Conservation (phyloP, 64 coral and sea anemone genomes). For the Actinia equina region DNA sequence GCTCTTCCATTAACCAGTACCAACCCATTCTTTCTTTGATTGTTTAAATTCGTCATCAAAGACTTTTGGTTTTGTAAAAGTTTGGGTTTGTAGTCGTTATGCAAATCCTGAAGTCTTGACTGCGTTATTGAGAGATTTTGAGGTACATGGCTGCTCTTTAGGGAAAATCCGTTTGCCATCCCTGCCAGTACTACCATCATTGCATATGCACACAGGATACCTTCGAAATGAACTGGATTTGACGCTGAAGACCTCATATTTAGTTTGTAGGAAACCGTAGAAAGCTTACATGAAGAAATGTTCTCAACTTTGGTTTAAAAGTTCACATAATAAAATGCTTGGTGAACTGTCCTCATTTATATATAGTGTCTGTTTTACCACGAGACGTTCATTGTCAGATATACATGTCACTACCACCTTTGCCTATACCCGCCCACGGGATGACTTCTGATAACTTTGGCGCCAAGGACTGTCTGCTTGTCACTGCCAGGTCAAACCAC, state of each 20-base stretch:
- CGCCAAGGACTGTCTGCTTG: neutral
- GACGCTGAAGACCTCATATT: neutral
- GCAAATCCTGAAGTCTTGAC: neutral
- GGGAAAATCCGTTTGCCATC: neutral
- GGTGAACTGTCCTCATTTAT: neutral
- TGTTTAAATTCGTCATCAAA: neutral
- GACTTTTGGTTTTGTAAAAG: neutral
- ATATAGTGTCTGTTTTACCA: neutral
- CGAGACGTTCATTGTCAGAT: slow-evolving; percentile 1
- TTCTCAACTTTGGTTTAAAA: no score
- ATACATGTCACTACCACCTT: neutral
- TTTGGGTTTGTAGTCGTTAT: neutral
- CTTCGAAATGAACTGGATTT: neutral
- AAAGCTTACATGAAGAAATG: no score
- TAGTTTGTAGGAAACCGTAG: neutral
- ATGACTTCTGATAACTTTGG: neutral
- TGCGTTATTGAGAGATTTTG: neutral
- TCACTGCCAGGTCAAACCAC: neutral
- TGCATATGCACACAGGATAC: neutral
- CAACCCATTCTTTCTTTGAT: neutral
- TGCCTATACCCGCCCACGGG: neutral
- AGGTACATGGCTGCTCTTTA: neutral
- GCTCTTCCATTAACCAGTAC: neutral
- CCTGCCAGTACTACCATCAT: neutral
- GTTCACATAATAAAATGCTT: no score